Conservation (phyloP, 2,113 vertebrate species). For the Brienomyrus brachyistius region DNA sequence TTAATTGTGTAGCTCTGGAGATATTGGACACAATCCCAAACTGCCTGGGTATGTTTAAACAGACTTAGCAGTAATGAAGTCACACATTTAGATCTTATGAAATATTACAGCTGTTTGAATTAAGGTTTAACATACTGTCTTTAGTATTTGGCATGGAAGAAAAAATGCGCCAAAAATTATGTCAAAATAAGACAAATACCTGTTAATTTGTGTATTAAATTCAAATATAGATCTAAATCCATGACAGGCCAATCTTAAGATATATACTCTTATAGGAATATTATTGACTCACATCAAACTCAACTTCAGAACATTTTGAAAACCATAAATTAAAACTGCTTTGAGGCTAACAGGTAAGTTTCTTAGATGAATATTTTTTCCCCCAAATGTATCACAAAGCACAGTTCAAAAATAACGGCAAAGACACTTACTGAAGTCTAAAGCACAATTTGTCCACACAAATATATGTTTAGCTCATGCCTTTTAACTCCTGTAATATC, state of each 20-base stretch:
- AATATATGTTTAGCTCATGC: not conserved
- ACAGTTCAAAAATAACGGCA: not conserved
- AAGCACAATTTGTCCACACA: not conserved
- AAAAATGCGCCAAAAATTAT: not conserved
- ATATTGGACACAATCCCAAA: conserved; percentile 16
- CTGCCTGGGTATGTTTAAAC: conserved; percentile 14
- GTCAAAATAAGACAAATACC: not conserved
- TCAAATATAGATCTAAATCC: not conserved
- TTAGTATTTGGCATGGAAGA: not conserved
- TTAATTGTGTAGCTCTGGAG: not conserved
- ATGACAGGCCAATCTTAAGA: not conserved
- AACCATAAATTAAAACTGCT: not conserved
- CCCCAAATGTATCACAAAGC: not conserved
- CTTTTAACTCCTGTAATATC: not conserved
- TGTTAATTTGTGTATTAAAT: not conserved
- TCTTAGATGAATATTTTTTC: not conserved
- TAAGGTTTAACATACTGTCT: not conserved
- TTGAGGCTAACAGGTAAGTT: not conserved
- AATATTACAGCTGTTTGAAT: not conserved
- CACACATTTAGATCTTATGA: not conserved
- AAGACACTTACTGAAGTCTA: not conserved
- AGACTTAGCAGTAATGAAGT: conserved; percentile 14
- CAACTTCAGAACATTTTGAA: not conserved
- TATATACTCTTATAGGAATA: not conserved
- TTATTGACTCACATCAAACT: not conserved